Percentiles rank a stretch among this genome's conserved stretches.
Conservation (phyloP, 2,888 invertebrate genomes). For the Erynnis tages region DNA sequence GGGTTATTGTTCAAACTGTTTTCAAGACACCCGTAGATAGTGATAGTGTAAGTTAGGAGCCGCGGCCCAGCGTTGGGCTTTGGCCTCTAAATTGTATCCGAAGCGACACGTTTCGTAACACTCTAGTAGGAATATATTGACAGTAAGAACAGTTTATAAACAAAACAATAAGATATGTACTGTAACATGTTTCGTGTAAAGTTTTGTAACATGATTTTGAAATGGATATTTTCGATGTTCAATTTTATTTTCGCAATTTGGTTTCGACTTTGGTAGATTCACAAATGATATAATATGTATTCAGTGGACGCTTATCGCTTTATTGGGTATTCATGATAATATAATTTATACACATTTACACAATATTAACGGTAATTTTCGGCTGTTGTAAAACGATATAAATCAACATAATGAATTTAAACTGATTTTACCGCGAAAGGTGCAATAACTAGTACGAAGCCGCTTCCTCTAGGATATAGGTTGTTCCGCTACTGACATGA, state of each 20-base stretch:
- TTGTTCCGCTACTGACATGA: too few species aligned
- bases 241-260: not conserved
- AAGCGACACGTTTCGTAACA: not conserved
- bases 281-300: not conserved
- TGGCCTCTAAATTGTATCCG: too few species aligned
- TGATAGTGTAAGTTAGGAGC: not conserved
- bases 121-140: not conserved
- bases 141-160: not conserved
- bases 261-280: not conserved
- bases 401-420: constrained; percentile 1
- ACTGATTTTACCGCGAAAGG: constrained; percentile 18
- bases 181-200: not conserved
- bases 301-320: not conserved
- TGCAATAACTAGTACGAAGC: constrained; percentile 16
- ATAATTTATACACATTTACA: not conserved
- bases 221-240: too few species aligned
- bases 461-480: constrained; percentile 11
- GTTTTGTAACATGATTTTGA: not conserved
- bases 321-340: too few species aligned
- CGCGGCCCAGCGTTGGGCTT: not conserved
- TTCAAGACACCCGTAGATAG: not conserved
- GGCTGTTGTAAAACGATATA: too few species aligned
- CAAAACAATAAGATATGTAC: not conserved
- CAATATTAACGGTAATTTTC: not conserved
- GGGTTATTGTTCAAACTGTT: not conserved